Conservation (phyloP, 2,797 vertebrate species). For the Parauchenoglanis punctatus region DNA sequence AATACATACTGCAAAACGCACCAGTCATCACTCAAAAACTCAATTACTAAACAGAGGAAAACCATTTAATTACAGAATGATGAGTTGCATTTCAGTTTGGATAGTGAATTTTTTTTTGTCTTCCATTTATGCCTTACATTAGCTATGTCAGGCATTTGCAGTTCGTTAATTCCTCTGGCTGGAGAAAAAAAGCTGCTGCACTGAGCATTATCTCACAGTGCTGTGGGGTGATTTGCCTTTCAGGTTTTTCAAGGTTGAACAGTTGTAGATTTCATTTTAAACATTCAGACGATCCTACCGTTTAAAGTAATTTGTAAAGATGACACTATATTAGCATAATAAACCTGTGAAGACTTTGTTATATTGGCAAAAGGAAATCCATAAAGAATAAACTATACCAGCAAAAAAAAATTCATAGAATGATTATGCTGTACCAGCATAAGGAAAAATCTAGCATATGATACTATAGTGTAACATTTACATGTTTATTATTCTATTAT, state of each 20-base stretch:
- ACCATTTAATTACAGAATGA: no score
- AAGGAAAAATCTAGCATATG: not conserved
- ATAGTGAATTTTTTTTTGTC: slow-evolving; percentile 7
- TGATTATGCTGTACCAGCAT: not conserved
- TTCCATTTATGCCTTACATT: not conserved
- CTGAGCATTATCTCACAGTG: not conserved
- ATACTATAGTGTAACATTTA: not conserved
- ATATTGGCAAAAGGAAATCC: not conserved
- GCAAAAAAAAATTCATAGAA: not conserved
- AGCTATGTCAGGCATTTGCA: not conserved
- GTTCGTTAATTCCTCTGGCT: not conserved
- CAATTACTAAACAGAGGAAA: not conserved
- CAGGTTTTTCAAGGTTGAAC: not conserved
- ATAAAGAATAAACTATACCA: not conserved
- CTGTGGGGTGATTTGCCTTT: not conserved
- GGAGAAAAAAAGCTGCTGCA: not conserved
- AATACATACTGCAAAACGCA: not conserved
- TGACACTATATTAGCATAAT: not conserved
- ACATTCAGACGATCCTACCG: not conserved
- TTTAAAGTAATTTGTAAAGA: not conserved
- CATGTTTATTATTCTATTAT: not conserved
- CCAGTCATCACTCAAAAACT: not conserved
- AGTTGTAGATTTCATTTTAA: not conserved
- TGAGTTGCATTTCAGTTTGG: not conserved
- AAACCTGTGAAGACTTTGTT: not conserved